phyloP scores from a whole-genome alignment of 2,797 vertebrate genomes.

The Pagetopsis macropterus region DNA sequence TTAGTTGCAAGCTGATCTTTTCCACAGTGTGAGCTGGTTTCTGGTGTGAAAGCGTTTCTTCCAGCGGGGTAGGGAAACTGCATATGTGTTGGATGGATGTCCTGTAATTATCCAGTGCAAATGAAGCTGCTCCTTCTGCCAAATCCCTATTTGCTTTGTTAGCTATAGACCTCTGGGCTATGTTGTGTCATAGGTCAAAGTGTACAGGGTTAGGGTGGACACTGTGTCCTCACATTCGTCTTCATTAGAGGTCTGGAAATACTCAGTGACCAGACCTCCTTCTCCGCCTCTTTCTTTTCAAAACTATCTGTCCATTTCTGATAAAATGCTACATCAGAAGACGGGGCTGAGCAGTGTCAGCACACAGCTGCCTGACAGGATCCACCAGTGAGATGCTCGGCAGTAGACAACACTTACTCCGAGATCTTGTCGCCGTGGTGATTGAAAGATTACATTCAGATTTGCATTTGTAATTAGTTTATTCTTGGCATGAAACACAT shows the following conservation, averaged over 20 bases:
- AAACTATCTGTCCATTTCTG: conserved; percentile 74
- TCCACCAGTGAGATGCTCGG: conserved; percentile 53
- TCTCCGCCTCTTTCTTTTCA: conserved; percentile 44
- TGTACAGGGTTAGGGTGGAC: conserved; percentile 68
- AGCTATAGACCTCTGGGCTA: conserved; percentile 41
- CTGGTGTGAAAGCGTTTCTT: conserved; percentile 64
- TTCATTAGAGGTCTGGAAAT: conserved; percentile 82
- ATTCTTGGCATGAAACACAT: too few relatives aligned
- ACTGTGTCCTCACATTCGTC: conserved; percentile 74
- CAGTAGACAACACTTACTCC: conserved; percentile 38
- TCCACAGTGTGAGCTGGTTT: conserved; percentile 63
- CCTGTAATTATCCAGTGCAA: conserved; percentile 31
- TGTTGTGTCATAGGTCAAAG: conserved; percentile 74
- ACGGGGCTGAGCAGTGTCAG: conserved; percentile 58
- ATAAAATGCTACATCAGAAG: conserved; percentile 70
- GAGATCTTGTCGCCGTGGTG: background rate
- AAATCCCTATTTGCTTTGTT: conserved; percentile 22
- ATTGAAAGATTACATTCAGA: conserved; percentile 8
- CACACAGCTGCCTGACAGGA: conserved; percentile 54
- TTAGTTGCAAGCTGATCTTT: conserved; percentile 69
- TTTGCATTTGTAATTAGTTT: too few relatives aligned
- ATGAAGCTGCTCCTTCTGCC: conserved; percentile 44
- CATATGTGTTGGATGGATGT: conserved; percentile 47
- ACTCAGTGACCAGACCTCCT: conserved; percentile 73
- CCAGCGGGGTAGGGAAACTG: conserved; percentile 50